Conservation (phyloP, 2,888 invertebrate genomes). For the Polyploca ridens region DNA sequence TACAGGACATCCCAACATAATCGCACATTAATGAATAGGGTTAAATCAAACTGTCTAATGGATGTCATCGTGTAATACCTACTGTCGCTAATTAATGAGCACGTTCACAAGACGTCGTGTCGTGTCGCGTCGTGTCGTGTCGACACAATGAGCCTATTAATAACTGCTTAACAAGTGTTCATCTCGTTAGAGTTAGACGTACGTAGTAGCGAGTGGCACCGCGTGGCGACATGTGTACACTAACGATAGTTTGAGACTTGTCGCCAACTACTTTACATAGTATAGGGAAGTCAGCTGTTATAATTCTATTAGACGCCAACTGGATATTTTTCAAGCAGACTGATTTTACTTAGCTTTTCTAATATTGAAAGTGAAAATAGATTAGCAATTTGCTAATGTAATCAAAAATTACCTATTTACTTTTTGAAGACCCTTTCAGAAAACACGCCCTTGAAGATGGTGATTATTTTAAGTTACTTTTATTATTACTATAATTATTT, state of each 20-base stretch:
- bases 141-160: background rate
- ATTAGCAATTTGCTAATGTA: too few relatives aligned
- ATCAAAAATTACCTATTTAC: too few relatives aligned
- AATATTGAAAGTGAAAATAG: too few relatives aligned
- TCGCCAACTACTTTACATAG: background rate
- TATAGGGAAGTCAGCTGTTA: background rate
- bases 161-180: background rate
- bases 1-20: background rate
- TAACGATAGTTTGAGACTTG: conserved; percentile 1
- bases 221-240: conserved; percentile 5
- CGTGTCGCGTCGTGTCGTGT: background rate
- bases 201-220: background rate
- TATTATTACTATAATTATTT: too few relatives aligned
- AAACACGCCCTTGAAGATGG: too few relatives aligned
- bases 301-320: background rate
- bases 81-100: background rate
- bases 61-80: background rate
- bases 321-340: too few relatives aligned
- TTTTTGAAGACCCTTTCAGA: too few relatives aligned
- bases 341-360: too few relatives aligned
- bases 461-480: too few relatives aligned
- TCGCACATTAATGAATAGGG: background rate
- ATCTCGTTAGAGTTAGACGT: background rate
- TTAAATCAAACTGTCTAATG: background rate
- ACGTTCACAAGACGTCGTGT: too few relatives aligned